Evolutionary conservation across 2,797 vertebrate species (phyloP), one percentile per base, ranked within the genome.

Genomic region (Tragelaphus oryx): DNA sequence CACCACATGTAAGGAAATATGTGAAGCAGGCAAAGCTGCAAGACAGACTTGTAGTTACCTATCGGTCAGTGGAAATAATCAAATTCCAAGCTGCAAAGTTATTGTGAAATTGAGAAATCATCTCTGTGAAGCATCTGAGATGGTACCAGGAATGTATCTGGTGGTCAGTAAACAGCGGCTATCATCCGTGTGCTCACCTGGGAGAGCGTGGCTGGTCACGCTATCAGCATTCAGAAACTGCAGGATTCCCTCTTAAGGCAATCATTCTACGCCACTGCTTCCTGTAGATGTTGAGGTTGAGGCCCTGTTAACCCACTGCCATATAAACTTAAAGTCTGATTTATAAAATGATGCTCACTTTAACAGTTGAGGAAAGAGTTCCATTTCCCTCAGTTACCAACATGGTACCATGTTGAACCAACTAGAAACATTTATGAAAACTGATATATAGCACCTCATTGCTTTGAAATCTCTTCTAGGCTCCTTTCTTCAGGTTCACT

Each of bases 401-500:
- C 22, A 37, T 33, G 14, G 10, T 28, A 9, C 22, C 26, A 10
- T 20, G 24, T 46, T 55, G 55, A 57, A 55, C n/a, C 17, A 16
- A 57, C 48, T 79, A 37, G 20, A 82, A 28, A 59, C 84, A 24
- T 30, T 24, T 8, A 2, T 82, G 30, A 59, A 68, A 71, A 48
- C 4, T 30, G 20, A 20, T 18, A 1, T 1, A 3, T 1, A 3
- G 55, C 9, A 14, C 22, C 87, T 97, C 87, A 94, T 1, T 90
- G 28, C 59, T 78, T 95, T 96, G 94, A 85, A 78, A 60, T 98
- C 94, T 98, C 93, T 95, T 89, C 68, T 97, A 99, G 99, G 97
- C 98, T 99, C 95, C 98, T 99, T 0, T 99, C 99, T 44, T 99
- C 99, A 14, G 99, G 99, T 87, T 99, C 99, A 18, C 98, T 99